Percentiles rank a stretch among this genome's conserved stretches.
These are phyloP conservation scores for Gadopsis marmoratus DNA, from an alignment of 2,797 vertebrate species.

Conservation along the genomic window DNA sequence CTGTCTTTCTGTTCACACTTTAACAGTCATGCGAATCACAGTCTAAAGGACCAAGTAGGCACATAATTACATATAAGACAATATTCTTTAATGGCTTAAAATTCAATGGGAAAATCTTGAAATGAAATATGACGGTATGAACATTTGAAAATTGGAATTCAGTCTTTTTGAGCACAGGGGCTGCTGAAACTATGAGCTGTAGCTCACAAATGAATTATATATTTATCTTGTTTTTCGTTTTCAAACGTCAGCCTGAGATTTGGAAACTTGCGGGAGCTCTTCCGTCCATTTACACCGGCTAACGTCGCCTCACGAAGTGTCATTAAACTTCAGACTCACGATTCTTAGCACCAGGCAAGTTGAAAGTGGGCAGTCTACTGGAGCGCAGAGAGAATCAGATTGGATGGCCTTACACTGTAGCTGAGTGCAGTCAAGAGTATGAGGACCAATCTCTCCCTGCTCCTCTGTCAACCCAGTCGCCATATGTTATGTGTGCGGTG, in stretches of 20 bases:
- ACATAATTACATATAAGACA: not conserved
- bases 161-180: not conserved
- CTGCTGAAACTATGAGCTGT: not conserved
- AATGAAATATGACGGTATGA: not conserved
- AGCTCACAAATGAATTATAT: not conserved
- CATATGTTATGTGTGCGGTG: conserved; percentile 10
- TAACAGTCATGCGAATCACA: not conserved
- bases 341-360: conserved; percentile 44
- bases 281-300: conserved; percentile 24
- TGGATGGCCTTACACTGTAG: conserved; percentile 45
- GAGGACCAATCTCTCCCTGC: conserved; percentile 32
- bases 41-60: not conserved
- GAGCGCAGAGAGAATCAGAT: conserved; percentile 55
- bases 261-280: conserved; percentile 32
- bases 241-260: conserved; percentile 19
- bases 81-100: not conserved
- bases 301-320: conserved; percentile 34
- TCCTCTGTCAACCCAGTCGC: conserved; percentile 2
- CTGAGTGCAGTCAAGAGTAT: conserved; percentile 42
- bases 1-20: not conserved
- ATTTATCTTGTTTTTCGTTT: conserved; percentile 6
- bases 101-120: not conserved
- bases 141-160: not conserved
- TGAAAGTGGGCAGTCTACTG: conserved; percentile 43
- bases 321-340: conserved; percentile 49